These are phyloP conservation scores for Heliocidaris erythrogramma DNA, from an alignment of 35 echinoderm and acorn worm species.

Conservation along the genomic window DNA sequence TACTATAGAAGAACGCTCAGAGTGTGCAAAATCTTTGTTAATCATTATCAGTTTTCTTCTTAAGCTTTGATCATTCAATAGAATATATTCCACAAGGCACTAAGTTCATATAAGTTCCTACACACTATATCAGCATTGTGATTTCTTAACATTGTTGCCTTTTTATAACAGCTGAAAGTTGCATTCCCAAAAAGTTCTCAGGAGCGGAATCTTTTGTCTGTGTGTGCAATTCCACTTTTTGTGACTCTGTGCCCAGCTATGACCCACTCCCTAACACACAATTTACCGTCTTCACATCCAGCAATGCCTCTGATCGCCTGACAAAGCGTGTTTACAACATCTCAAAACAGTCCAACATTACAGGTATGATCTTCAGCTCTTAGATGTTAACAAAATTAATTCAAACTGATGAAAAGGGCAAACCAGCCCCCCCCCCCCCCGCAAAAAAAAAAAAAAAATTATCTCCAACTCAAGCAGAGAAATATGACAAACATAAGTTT, in stretches of 20 bases:
- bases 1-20: too few species aligned
- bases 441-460: too few species aligned
- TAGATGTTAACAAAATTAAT: neutral
- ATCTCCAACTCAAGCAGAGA: neutral
- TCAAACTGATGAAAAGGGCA: neutral
- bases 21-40: too few species aligned
- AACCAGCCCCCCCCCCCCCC: too few species aligned
- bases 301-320: constrained; percentile 31
- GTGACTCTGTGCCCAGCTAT: constrained; percentile 38
- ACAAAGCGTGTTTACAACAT: neutral
- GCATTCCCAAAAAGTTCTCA: neutral
- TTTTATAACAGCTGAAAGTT: neutral
- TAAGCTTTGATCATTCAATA: too few species aligned
- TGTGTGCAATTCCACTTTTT: constrained; percentile 59
- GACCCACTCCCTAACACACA: neutral
- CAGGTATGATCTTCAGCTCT: constrained; percentile 20
- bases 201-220: constrained; percentile 43
- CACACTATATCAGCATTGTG: too few species aligned
- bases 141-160: too few species aligned
- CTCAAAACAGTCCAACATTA: constrained; percentile 32
- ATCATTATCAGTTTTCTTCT: too few species aligned
- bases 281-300: constrained; percentile 37
- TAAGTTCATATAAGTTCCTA: too few species aligned
- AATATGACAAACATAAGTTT: neutral
- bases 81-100: too few species aligned